Evolutionary conservation across 2,113 vertebrate genomes (phyloP).

Genomic region (Carlito syrichta): DNA sequence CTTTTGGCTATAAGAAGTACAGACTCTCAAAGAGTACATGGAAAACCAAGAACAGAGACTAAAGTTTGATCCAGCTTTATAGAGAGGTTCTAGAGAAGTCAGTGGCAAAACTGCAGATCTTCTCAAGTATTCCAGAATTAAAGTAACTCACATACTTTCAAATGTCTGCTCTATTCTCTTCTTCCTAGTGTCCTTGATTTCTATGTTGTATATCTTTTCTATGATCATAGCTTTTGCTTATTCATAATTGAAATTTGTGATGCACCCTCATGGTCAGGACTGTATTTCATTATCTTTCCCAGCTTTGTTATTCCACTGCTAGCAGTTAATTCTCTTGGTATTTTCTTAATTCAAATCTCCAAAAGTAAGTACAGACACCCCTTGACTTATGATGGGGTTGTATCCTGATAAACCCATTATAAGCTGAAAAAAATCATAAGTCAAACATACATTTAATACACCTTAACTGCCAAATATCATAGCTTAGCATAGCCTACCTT

Average conservation of each 20-base stretch:
- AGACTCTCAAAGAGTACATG: not conserved
- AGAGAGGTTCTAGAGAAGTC: not conserved
- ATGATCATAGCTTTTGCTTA: not conserved
- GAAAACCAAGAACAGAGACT: not conserved
- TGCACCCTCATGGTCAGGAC: not conserved
- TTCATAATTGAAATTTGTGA: conserved; percentile 10
- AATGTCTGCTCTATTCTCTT: not conserved
- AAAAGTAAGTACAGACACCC: not conserved
- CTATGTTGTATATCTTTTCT: not conserved
- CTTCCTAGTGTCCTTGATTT: not conserved
- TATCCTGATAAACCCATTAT: not conserved
- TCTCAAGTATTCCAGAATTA: not conserved
- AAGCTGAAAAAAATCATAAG: not conserved
- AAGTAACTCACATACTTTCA: not conserved
- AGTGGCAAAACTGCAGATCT: not conserved
- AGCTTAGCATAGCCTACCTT: not conserved
- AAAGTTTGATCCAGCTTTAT: not conserved
- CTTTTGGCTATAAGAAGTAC: not conserved
- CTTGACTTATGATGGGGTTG: not conserved
- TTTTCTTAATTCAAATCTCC: not conserved
- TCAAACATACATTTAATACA: not conserved
- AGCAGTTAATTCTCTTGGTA: not conserved
- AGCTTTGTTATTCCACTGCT: not conserved
- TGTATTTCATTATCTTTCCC: not conserved
- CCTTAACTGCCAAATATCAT: not conserved